Evolutionary conservation across 2,797 vertebrate species (phyloP), one percentile per base, ranked within the genome.

Genomic region (Leuciscus waleckii): DNA sequence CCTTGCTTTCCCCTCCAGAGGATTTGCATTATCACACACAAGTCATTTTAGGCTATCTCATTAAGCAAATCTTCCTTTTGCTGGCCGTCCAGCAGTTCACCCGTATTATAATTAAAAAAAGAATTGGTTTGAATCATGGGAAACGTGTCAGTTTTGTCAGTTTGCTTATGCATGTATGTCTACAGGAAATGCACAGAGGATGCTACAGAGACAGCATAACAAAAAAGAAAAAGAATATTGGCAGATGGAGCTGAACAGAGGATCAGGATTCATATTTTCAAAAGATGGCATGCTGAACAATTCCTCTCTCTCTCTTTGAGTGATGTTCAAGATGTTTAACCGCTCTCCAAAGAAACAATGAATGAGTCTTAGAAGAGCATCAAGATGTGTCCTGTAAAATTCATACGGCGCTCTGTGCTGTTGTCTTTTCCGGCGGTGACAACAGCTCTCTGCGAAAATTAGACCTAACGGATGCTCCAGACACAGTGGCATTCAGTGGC

Each of bases 401-500:
- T 87, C 63, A 75, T 82, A 76, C 69, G 32, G n/a, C 32, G 69
- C 56, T 73, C 29, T 26, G 39, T 49, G 43, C 46, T 79, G 82
- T 88, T 87, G 46, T 84, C 68, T 86, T 84, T 80, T 67, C 81
- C 79, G 46, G n/a, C 67, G 39, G 78, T 83, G 87, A 88, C 86
- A 86, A 69, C 43, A 65, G 68, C 54, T 86, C 69, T 75, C 56
- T 26, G 19, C 51, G 61, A 80, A 89, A 87, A 88, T 89, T 87
- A 87, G 56, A 67, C 85, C 39, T 69, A 80, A 84, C 68, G 79
- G 85, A 74, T 80, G 80, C 82, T 86, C 67, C 68, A 77, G 46
- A 85, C 71, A 79, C 29, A 70, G 32, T 85, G 91, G 92, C 89
- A 91, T 93, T 93, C 92, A 90, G 91, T 89, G 92, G 91, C 93